phyloP scores from a whole-genome alignment of 2,888 invertebrate species.

The Synanthedon vespiformis region DNA sequence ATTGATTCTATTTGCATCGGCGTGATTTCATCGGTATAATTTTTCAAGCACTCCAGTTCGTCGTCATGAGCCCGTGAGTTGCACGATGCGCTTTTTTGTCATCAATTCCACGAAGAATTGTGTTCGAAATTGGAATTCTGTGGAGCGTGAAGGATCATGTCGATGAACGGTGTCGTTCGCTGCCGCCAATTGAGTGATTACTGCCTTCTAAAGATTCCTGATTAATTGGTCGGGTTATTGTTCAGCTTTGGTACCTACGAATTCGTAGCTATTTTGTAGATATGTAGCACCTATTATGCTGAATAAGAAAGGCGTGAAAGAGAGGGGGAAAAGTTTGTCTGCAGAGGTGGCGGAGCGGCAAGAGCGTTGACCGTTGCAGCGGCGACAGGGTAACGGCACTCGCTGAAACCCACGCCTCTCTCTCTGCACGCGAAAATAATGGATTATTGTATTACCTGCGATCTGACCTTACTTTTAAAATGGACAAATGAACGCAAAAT shows the following conservation, averaged over 20 bases:
- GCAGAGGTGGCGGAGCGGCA: constrained; percentile 47
- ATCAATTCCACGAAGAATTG: constrained; percentile 13
- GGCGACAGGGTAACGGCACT: constrained; percentile 40
- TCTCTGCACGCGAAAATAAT: constrained; percentile 22
- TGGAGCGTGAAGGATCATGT: constrained; percentile 27
- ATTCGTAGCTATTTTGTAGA: neutral
- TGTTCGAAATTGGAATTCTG: constrained; percentile 13
- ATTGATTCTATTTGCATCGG: constrained; percentile 12
- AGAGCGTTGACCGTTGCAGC: constrained; percentile 51
- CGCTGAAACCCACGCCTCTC: constrained; percentile 26
- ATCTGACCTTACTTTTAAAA: too few relatives aligned
- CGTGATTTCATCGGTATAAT: constrained; percentile 15
- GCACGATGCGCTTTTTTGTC: constrained; percentile 15
- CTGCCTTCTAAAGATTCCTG: neutral
- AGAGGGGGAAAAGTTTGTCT: constrained; percentile 16
- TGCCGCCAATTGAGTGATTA: neutral
- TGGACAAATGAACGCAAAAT: too few relatives aligned
- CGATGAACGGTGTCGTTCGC: constrained; percentile 21
- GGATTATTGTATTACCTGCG: constrained; percentile 11
- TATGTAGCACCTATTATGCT: too few relatives aligned
- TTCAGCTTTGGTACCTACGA: neutral
- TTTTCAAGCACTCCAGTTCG: neutral
- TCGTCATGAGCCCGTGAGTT: neutral
- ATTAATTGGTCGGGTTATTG: neutral
- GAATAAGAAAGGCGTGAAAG: constrained; percentile 6